These are phyloP conservation scores for Andrena trimmerana DNA, from an alignment of 2,888 invertebrate genomes.

Conservation along the genomic window DNA sequence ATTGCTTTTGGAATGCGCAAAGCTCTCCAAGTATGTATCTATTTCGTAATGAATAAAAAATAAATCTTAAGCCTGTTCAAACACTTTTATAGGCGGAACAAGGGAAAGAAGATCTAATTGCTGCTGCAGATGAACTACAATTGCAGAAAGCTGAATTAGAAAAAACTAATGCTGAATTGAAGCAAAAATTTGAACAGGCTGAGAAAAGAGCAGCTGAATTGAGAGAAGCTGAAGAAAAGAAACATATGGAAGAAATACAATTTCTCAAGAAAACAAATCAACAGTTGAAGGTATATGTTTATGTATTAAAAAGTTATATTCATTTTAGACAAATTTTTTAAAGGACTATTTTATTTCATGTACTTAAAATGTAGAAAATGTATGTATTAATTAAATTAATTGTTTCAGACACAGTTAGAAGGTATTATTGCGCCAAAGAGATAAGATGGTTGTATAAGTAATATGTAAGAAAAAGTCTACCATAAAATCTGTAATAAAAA, in stretches of 20 bases:
- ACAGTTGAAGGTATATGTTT: slow-evolving; percentile 91
- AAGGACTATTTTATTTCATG: background rate
- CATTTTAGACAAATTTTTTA: background rate
- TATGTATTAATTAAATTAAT: background rate
- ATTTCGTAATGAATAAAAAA: background rate
- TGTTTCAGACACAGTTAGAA: slow-evolving; percentile 94
- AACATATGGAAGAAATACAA: slow-evolving; percentile 95
- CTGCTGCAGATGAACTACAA: slow-evolving; percentile 90
- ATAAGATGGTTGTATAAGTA: slow-evolving; percentile 84
- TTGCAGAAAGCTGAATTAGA: slow-evolving; percentile 88
- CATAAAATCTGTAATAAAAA: background rate
- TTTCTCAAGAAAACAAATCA: slow-evolving; percentile 97
- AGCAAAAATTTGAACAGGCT: slow-evolving; percentile 92
- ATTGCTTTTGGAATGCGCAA: slow-evolving; percentile 99
- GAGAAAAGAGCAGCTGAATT: slow-evolving; percentile 94
- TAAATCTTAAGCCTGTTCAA: background rate
- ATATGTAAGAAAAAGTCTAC: background rate
- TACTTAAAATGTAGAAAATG: background rate
- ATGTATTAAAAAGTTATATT: slow-evolving; percentile 40
- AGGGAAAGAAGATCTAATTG: slow-evolving; percentile 93
- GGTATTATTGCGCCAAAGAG: slow-evolving; percentile 98
- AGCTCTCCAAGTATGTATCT: slow-evolving; percentile 91
- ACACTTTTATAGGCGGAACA: slow-evolving; percentile 89
- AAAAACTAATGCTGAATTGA: slow-evolving; percentile 87
- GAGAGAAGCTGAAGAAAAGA: slow-evolving; percentile 95